These are phyloP conservation scores for Apostichopus japonicus DNA, from an alignment of 35 echinoderm and acorn worm genomes.

Conservation along the genomic window DNA sequence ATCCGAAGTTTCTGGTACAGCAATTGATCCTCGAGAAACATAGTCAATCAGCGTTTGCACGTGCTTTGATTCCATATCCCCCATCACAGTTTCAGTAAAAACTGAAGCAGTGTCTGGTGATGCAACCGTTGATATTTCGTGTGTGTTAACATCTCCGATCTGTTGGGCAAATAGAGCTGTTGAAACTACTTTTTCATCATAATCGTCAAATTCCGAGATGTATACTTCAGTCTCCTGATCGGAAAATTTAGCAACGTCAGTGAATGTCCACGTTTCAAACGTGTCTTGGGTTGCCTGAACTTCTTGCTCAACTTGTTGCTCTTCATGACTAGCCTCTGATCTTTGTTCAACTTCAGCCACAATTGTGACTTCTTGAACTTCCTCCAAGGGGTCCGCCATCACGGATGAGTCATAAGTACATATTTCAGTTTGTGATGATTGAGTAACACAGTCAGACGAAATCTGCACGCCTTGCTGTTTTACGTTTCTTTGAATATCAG, in stretches of 20 bases:
- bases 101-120: neutral
- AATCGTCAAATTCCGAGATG: constrained; percentile 24
- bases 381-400: neutral
- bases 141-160: constrained; percentile 7
- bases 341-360: neutral
- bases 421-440: constrained; percentile 38
- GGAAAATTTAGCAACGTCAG: neutral
- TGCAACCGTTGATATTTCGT: neutral
- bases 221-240: constrained; percentile 37
- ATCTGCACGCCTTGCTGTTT: constrained; percentile 9
- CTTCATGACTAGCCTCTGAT: neutral
- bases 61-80: neutral
- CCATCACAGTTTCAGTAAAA: constrained; percentile 14
- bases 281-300: constrained; percentile 12
- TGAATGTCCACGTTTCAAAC: constrained; percentile 37
- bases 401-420: neutral
- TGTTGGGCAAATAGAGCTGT: constrained; percentile 22
- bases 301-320: neutral
- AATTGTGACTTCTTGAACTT: constrained; percentile 3
- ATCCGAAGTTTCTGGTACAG: neutral
- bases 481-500: neutral
- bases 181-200: constrained; percentile 1
- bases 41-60: neutral
- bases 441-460: neutral
- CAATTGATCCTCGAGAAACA: constrained; percentile 5